Conservation (phyloP, 2,888 invertebrate genomes). For the Rhopalosiphum nymphaeae region DNA sequence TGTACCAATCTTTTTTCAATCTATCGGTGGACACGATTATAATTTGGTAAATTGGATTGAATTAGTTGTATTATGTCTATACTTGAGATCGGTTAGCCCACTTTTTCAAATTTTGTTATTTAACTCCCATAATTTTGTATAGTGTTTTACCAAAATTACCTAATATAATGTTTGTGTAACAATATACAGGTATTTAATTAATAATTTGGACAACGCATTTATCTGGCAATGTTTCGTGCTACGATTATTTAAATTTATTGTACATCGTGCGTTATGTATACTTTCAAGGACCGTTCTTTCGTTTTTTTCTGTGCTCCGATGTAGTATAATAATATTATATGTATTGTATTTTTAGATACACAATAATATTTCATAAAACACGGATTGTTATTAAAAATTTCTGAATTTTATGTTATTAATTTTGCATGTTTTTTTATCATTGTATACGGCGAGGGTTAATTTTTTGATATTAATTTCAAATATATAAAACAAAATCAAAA, state of each 20-base stretch:
- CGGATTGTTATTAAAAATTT: not conserved
- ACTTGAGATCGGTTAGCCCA: not conserved
- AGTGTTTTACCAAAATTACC: too few relatives aligned
- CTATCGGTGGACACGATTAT: not conserved
- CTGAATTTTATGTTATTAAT: not conserved
- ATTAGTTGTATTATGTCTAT: not conserved
- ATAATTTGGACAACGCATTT: not conserved
- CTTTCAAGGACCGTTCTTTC: not conserved
- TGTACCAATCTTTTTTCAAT: not conserved
- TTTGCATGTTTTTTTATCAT: not conserved
- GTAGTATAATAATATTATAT: too few relatives aligned
- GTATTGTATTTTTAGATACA: too few relatives aligned
- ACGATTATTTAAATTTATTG: not conserved
- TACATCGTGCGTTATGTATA: not conserved
- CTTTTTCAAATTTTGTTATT: not conserved
- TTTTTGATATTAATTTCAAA: not conserved
- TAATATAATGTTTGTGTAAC: too few relatives aligned
- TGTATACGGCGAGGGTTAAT: not conserved
- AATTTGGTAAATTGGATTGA: not conserved
- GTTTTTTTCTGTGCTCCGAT: not conserved
- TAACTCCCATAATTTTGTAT: not conserved
- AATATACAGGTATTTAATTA: not conserved
- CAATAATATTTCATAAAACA: too few relatives aligned
- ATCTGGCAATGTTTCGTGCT: not conserved
- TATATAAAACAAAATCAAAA: not conserved